Evolutionary conservation across 2,797 vertebrate genomes (phyloP).

Genomic region (Leuciscus waleckii): DNA sequence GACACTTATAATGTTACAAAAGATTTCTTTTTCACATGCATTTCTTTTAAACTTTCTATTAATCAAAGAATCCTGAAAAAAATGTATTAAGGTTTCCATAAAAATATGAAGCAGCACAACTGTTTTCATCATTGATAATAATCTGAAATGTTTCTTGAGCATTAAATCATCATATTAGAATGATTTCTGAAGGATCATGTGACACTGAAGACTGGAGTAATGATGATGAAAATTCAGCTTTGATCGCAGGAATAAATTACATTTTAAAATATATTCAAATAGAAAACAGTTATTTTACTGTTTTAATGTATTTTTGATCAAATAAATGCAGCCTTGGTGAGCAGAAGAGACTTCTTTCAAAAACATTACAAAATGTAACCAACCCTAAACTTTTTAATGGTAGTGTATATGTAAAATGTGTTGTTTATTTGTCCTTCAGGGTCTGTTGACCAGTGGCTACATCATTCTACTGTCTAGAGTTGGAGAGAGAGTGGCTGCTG

Average conservation of each 20-base stretch:
- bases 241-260: no score
- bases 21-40: not conserved
- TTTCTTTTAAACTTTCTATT: not conserved
- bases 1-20: not conserved
- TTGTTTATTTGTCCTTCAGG: constrained; percentile 74
- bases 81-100: not conserved
- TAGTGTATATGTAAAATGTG: not conserved
- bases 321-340: not conserved
- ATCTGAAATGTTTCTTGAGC: not conserved
- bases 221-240: not conserved
- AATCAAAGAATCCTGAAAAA: not conserved
- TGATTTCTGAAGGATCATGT: not conserved
- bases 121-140: not conserved
- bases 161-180: not conserved
- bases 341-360: not conserved
- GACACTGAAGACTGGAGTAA: not conserved
- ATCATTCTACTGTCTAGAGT: constrained; percentile 88
- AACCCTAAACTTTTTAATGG: not conserved
- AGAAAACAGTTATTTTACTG: not conserved
- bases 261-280: not conserved
- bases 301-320: not conserved
- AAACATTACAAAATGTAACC: not conserved
- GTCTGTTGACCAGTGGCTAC: constrained; percentile 91
- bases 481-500: constrained; percentile 88
- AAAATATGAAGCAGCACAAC: not conserved